Percentiles rank a stretch among this genome's conserved stretches.
These are phyloP conservation scores for Terrapene triunguis DNA, from an alignment of 2,113 vertebrate genomes.

Conservation along the genomic window DNA sequence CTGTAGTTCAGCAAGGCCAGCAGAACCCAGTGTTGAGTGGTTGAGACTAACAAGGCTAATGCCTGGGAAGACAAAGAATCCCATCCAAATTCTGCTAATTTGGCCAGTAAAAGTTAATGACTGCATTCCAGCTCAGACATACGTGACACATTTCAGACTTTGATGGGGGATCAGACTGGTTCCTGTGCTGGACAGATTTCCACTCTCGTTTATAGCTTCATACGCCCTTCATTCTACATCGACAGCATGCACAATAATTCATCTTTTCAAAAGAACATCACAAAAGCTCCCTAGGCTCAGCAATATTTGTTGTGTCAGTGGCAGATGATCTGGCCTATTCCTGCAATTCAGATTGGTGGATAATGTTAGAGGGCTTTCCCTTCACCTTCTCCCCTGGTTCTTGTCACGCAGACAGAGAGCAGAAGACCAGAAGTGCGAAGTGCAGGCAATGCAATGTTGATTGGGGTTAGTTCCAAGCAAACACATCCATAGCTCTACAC, in stretches of 20 bases:
- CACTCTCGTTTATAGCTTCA: neutral
- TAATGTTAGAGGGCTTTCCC: too few relatives aligned
- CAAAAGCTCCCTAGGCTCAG: neutral
- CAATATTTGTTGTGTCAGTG: neutral
- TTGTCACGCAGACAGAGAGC: too few relatives aligned
- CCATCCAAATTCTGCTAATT: neutral
- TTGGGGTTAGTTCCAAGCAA: too few relatives aligned
- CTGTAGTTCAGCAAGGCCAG: neutral
- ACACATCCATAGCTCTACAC: too few relatives aligned
- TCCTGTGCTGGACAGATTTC: neutral
- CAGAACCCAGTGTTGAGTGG: neutral
- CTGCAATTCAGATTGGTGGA: neutral
- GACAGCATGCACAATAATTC: too few relatives aligned
- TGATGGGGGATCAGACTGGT: neutral
- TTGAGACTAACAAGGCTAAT: neutral
- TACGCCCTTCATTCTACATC: neutral
- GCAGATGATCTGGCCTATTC: neutral
- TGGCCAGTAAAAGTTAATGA: neutral
- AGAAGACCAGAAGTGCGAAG: too few relatives aligned
- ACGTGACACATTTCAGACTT: neutral
- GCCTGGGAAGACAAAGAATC: neutral
- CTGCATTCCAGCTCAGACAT: neutral
- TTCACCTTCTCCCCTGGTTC: too few relatives aligned
- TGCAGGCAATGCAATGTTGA: too few relatives aligned
- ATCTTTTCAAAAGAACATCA: neutral